Conservation (phyloP, 2,797 vertebrate species). For the Delichon dasypus region DNA sequence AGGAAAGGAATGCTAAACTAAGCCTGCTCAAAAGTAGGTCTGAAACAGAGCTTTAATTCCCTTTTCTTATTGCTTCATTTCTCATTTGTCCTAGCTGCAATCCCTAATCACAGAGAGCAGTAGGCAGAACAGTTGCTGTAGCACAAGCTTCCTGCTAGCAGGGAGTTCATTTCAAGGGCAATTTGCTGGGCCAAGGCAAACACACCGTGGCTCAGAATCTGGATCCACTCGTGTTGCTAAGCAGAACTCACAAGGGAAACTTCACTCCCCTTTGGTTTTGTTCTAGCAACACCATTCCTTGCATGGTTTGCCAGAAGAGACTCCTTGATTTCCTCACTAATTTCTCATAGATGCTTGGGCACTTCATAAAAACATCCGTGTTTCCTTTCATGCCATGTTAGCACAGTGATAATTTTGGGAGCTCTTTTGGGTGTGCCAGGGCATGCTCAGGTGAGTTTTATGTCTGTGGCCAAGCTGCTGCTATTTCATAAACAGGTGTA, state of each 20-base stretch:
- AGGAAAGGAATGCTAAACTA: neutral
- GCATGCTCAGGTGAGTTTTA: neutral
- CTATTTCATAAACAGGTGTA: neutral
- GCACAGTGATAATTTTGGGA: neutral
- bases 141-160: neutral
- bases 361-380: neutral
- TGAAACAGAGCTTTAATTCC: neutral
- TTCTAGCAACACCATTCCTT: neutral
- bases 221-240: neutral
- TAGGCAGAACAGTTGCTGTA: neutral
- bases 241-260: neutral
- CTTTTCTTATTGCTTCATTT: neutral
- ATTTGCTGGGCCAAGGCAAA: neutral
- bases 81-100: neutral
- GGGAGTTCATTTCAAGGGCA: conserved; percentile 15
- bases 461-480: neutral
- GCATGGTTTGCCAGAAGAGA: neutral
- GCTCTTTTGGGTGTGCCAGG: neutral
- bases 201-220: neutral
- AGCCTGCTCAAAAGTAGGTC: neutral
- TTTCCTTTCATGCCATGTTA: neutral
- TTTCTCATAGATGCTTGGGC: neutral
- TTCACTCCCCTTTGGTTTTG: neutral
- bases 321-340: neutral
- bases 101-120: neutral